phyloP scores from a whole-genome alignment of 2,113 vertebrate species.

The Anguilla japonica region DNA sequence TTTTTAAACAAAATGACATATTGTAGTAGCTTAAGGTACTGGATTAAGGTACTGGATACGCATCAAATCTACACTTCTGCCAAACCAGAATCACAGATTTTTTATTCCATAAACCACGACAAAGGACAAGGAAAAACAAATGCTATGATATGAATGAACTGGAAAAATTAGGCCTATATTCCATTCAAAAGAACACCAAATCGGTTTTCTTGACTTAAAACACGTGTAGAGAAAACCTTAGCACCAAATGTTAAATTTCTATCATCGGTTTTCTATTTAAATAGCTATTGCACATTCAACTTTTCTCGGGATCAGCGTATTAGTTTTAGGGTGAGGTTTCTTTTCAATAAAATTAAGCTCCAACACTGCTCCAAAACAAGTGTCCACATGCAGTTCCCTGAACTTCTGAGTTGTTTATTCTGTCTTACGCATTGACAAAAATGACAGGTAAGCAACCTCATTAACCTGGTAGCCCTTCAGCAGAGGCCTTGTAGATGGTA shows the following conservation, averaged over 20 bases:
- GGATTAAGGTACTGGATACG: neutral
- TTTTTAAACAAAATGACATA: no score
- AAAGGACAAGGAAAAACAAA: neutral
- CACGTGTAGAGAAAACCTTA: conserved; percentile 6
- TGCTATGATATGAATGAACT: conserved; percentile 12
- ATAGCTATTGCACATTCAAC: neutral
- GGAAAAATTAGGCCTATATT: conserved; percentile 15
- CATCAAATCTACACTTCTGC: conserved; percentile 3
- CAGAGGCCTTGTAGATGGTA: neutral
- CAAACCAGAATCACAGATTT: neutral
- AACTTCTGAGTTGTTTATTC: neutral
- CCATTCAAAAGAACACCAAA: neutral
- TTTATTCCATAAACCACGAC: conserved; percentile 15
- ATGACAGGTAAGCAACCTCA: neutral
- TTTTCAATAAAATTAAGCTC: conserved; percentile 11
- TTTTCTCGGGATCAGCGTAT: neutral
- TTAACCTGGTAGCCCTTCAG: neutral
- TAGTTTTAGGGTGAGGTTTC: neutral
- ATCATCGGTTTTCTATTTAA: conserved; percentile 29
- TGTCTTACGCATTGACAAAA: neutral
- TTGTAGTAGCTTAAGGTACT: conserved; percentile 12
- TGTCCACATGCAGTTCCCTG: conserved; percentile 3
- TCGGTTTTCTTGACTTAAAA: neutral
- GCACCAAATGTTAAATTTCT: conserved; percentile 22
- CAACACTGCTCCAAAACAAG: conserved; percentile 7